Percentiles rank a stretch among this genome's conserved stretches.
Conservation (phyloP, 2,113 vertebrate species). For the Maylandia zebra region DNA sequence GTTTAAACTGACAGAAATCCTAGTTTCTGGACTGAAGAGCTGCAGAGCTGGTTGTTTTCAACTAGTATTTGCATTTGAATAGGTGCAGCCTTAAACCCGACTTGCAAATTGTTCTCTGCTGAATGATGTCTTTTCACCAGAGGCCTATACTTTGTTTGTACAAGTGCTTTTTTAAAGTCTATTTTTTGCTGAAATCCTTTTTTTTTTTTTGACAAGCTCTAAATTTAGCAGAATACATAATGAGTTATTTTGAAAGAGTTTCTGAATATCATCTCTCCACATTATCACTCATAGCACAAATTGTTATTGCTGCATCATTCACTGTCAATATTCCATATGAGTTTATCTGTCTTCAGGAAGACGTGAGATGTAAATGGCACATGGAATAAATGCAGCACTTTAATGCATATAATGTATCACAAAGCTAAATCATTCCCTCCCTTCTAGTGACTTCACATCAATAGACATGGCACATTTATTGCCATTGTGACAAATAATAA, state of each 20-base stretch:
- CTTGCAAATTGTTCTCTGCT: constrained; percentile 32
- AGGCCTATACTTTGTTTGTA: neutral
- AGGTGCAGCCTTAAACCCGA: neutral
- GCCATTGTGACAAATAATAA: neutral
- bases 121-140: neutral
- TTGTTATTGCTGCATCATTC: neutral
- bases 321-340: neutral
- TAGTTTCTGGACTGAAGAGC: neutral
- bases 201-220: neutral
- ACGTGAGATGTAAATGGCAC: neutral
- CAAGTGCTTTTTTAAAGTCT: neutral
- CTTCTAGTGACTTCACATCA: neutral
- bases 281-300: neutral
- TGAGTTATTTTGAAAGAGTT: neutral
- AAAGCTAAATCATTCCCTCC: neutral
- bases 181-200: neutral
- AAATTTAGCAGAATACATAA: neutral
- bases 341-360: neutral
- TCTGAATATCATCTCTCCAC: neutral
- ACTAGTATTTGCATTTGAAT: constrained; percentile 46
- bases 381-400: neutral
- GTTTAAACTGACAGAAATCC: neutral
- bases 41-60: neutral
- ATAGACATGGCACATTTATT: neutral
- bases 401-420: neutral